Base-by-base conservation (phyloP, 2,888 invertebrate genomes). In the Notocelia uddmanniana region DNA sequence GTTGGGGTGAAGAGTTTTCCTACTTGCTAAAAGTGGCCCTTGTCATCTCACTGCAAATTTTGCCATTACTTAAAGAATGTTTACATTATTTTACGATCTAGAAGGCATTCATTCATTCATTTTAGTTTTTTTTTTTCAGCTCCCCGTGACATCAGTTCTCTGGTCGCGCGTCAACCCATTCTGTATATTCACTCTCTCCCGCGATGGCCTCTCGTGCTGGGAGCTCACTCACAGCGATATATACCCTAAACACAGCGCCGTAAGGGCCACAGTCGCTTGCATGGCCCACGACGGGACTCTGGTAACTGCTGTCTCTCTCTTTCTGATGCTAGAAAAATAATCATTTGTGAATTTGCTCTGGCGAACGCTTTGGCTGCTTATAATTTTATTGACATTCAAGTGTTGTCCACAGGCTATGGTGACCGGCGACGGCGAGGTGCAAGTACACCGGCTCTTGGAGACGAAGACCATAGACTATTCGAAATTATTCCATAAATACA, bases 151-250 rank as follows among this genome's bases (percentile, higher is more conserved):
- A 1, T 84, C 84, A 0, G 59, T 92, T 0, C 75, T 81, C 15
- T 92, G 92, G 92, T 86, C 87, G 0, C 80, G 70, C 0, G 75
- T 78, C 18, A 88, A 91, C 55, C 91, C 90, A 0, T 91, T 90
- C 76, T 81, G 83, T 31, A 77, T 92, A 0, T 76, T 83, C 69
- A 81, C 83, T 0, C 58, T 85, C 0, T 76, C 85, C 2, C 62
- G 69, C 2, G 79, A 82, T 8, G 79, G 81, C 0, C 52, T 88
- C 3, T 67, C 83, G 0, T 79, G 79, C 3, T 92, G 91, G 88
- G 84, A 89, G n/a, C 78, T 92, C 0, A 81, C 87, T 0, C 81
- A 79, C 64, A 91, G 92, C 69, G 92, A 92, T 73, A 91, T 92
- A 9, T 76, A 81, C 58, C 71, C 71, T 31, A 34, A 34, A 45